Evolutionary conservation across 2,797 vertebrate genomes (phyloP).

Genomic region (Chrosomus eos): DNA sequence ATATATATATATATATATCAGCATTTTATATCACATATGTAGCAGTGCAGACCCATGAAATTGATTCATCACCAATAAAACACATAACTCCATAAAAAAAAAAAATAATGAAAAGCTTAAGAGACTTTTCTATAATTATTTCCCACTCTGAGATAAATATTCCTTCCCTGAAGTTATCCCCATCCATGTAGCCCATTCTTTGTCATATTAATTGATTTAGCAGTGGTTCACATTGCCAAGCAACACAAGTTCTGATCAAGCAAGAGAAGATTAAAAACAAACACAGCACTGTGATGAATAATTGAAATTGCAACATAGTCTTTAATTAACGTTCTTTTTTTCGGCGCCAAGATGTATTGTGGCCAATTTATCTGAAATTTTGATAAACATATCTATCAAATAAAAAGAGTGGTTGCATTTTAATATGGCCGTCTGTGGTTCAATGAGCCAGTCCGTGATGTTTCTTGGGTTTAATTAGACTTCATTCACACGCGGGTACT

Average conservation of each 20-base stretch:
- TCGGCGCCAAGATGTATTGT: slow-evolving; percentile 58
- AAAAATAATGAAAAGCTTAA: slow-evolving; percentile 12
- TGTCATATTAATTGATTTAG: slow-evolving; percentile 42
- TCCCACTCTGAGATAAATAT: slow-evolving; percentile 39
- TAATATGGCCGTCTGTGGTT: slow-evolving; percentile 59
- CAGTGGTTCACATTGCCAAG: slow-evolving; percentile 31
- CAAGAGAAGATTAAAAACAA: slow-evolving; percentile 57
- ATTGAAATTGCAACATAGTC: slow-evolving; percentile 54
- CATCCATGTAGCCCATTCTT: slow-evolving; percentile 37
- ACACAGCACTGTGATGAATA: slow-evolving; percentile 56
- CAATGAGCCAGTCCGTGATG: slow-evolving; percentile 63
- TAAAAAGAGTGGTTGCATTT: slow-evolving; percentile 65
- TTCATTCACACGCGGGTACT: slow-evolving; percentile 51
- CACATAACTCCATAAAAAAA: not conserved
- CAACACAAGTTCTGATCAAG: slow-evolving; percentile 44
- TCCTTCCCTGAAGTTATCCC: slow-evolving; percentile 31
- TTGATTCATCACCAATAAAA: slow-evolving; percentile 7
- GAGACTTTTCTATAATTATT: slow-evolving; percentile 34
- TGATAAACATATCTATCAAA: slow-evolving; percentile 73
- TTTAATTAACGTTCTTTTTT: slow-evolving; percentile 67
- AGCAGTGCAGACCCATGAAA: not conserved
- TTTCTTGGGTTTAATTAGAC: slow-evolving; percentile 72
- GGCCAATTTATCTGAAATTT: slow-evolving; percentile 66
- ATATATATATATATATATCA: not conserved
- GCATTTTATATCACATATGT: not conserved